Base-by-base conservation (phyloP, 1,140 invertebrate species). In the Calliphora vicina region DNA sequence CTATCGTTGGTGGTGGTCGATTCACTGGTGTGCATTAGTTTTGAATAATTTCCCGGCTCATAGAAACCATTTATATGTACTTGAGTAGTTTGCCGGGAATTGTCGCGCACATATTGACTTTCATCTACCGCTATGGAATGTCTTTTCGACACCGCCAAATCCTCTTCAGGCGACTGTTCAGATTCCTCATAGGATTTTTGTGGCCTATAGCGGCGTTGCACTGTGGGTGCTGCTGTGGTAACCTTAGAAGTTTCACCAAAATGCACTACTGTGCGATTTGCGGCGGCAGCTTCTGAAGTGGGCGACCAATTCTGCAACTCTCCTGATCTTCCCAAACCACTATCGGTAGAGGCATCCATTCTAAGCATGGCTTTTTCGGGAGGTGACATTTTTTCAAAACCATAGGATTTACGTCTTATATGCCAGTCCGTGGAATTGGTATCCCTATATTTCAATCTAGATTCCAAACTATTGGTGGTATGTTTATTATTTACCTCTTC, bases 271-370 rank as follows among this genome's bases (percentile, higher is more conserved):
- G 90, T 90, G 1, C 84, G 5, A 43, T 43, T 43, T 17, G 83
- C 84, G 0, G 84, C 80, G 26, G 82, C 2, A 85, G 26, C 17
- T n/a, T 35, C 42, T 23, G 82, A 13, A 0, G 87, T 90, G 29
- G 89, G 88, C 13, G 90, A 90, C 88, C 87, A 90, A 82, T 92
- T 92, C n/a, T 92, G 92, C 26, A 94, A 91, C 91, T 94, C 94
- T 26, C 93, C 92, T 0, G 94, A 95, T 85, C 93, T 92, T 84
- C 94, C 94, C 84, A 95, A 93, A 1, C 94, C 94, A 85, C 94
- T 95, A 85, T 95, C 94, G 4, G 94, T 95, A 13, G 94, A 95
- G 17, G 93, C 94, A 87, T 94, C 94, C 83, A 94, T 93, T 1
- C 91, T 91, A 12, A 86, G 87, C 8, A 90, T 88, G 73, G 91